Evolutionary conservation across 2,113 vertebrate species (phyloP).

Genomic region (Forbesichthys papilliferus): DNA sequence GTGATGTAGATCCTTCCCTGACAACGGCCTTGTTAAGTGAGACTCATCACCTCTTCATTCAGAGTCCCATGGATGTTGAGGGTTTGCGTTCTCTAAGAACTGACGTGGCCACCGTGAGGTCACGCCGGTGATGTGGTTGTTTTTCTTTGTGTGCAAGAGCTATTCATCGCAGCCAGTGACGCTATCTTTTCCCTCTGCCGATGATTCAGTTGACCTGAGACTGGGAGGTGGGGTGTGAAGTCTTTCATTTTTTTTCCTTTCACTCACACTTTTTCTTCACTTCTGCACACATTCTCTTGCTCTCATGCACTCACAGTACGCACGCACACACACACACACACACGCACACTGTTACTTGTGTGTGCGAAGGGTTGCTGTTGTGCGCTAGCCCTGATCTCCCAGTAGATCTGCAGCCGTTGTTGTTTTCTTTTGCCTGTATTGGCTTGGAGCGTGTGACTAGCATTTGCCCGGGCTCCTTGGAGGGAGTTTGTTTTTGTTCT

Average conservation of each 20-base stretch:
- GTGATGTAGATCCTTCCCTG: conserved; percentile 50
- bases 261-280: background rate
- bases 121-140: conserved; percentile 46
- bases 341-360: conserved; percentile 36
- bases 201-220: conserved; percentile 69
- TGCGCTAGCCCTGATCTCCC: conserved; percentile 58
- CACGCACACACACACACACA: conserved; percentile 16
- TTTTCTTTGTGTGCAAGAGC: conserved; percentile 21
- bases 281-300: conserved; percentile 6
- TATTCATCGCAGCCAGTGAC: conserved; percentile 54
- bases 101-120: conserved; percentile 50
- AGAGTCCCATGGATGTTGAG: conserved; percentile 56
- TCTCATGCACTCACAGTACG: conserved; percentile 12
- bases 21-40: conserved; percentile 70
- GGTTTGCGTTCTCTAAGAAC: conserved; percentile 45
- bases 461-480: conserved; percentile 63
- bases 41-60: conserved; percentile 62
- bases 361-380: conserved; percentile 54
- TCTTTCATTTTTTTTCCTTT: conserved; percentile 14
- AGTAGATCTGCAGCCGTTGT: conserved; percentile 58
- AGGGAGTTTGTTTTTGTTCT: conserved; percentile 74
- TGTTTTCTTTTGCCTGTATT: conserved; percentile 68
- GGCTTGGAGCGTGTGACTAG: conserved; percentile 62
- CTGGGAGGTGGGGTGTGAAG: conserved; percentile 11
- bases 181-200: conserved; percentile 53